Conservation (phyloP, 1,140 invertebrate species). For the Polypedilum vanderplanki region DNA sequence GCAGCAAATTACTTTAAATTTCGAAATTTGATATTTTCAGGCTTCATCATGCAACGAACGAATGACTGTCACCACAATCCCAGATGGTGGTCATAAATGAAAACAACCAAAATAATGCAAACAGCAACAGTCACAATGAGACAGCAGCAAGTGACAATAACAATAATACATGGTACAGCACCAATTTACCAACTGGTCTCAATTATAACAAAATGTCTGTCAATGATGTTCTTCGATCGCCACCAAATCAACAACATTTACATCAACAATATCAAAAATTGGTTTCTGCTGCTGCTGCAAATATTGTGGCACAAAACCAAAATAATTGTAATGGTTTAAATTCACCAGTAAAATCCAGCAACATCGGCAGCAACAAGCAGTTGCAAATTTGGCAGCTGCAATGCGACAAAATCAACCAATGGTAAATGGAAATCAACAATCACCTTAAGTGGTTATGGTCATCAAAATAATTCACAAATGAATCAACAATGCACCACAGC, state of each 20-base stretch:
- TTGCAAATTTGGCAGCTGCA: constrained; percentile 69
- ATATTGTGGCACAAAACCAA: constrained; percentile 53
- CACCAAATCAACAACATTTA: not conserved
- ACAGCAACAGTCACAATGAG: constrained; percentile 58
- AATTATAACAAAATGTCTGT: constrained; percentile 37
- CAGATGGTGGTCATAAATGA: constrained; percentile 60
- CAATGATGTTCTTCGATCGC: constrained; percentile 31
- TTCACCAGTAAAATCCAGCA: constrained; percentile 40
- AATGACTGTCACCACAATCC: constrained; percentile 68
- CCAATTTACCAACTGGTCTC: not conserved
- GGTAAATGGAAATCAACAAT: not conserved
- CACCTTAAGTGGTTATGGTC: not conserved
- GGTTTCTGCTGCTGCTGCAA: constrained; percentile 31
- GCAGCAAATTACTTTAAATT: too few species aligned
- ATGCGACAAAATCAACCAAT: constrained; percentile 51
- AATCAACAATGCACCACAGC: constrained; percentile 32
- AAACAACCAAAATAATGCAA: constrained; percentile 58
- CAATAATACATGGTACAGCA: not conserved
- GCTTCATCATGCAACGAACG: constrained; percentile 70
- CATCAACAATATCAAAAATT: not conserved
- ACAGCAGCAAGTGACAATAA: not conserved
- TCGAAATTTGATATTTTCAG: constrained; percentile 45
- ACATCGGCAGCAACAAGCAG: constrained; percentile 53
- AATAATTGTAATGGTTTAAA: constrained; percentile 41
- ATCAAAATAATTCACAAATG: constrained; percentile 30